Evolutionary conservation across 1,140 invertebrate genomes (phyloP), one percentile per base, ranked within the genome.

Genomic region (Samia ricini): DNA sequence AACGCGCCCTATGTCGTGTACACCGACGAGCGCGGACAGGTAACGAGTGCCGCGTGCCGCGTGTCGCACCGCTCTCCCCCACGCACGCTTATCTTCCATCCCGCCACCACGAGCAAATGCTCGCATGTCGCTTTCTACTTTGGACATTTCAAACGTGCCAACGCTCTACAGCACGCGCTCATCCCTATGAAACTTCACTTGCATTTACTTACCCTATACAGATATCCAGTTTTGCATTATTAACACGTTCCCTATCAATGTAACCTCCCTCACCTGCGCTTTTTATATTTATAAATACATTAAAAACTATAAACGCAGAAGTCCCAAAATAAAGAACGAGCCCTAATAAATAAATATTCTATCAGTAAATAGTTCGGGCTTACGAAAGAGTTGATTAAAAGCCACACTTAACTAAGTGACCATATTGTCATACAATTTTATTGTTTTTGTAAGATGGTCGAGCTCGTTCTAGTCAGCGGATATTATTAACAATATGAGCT

Each of bases 1-100:
- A 97, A 97, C 92, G 95, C 95, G 92, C 94, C 95, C 91, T 97
- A 95, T 94, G 96, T 98, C 92, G 95, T 96, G 93, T 98, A 97
- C 95, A 97, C 96, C 93, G 96, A 97, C 93, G 95, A 96, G 91
- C 96, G 96, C 93, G 96, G 96, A 94, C 96, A 98, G 96, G 97
- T 98, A 97, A 89, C 80, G 81, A 66, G 84, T 88, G 83, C 79
- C 83, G 84, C 79, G 79, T 83, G 82, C 69, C 73, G 51, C 75
- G 21, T 23, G 63, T 68, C 64, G 12, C 68, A 56, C 12, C 50
- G 33, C 58, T 61, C 15, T 56, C 26, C 24, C 33, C 33, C 33
- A 42, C 33, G 15, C 33, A 42, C 15, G 33, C 33, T 42, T 42
- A 15, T 15, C 33, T 42, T 42, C 33, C 33, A 5, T 10, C 12